phyloP scores from a whole-genome alignment of 2,797 vertebrate genomes.

The Enteromius paludinosus region DNA sequence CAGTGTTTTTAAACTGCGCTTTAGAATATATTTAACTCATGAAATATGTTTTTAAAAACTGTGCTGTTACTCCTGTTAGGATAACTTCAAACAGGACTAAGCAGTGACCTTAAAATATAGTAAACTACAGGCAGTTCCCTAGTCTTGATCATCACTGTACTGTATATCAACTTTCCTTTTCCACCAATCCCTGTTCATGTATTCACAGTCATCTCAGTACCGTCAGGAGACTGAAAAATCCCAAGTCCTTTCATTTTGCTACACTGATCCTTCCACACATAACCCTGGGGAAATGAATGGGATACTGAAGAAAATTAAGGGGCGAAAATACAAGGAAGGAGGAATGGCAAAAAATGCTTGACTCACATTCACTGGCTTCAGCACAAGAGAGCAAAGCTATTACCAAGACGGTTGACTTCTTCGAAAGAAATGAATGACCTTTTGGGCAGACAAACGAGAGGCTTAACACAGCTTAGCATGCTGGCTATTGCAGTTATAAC shows the following conservation, averaged over 20 bases:
- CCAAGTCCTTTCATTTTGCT: not conserved
- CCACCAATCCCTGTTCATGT: not conserved
- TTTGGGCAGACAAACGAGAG: constrained; percentile 56
- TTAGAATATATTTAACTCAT: not conserved
- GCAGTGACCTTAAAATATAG: not conserved
- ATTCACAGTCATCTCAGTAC: not conserved
- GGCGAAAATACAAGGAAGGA: not conserved
- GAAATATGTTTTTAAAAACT: not conserved
- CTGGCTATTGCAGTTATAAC: constrained; percentile 62
- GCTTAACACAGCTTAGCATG: constrained; percentile 60
- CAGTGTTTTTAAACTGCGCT: not conserved
- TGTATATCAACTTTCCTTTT: not conserved
- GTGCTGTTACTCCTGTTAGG: not conserved
- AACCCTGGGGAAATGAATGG: not conserved
- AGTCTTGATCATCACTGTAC: not conserved
- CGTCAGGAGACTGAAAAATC: not conserved
- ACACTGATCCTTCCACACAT: constrained; percentile 13
- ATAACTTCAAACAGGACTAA: not conserved
- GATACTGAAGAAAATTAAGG: not conserved
- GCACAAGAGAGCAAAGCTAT: constrained; percentile 22
- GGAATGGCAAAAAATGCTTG: constrained; percentile 25
- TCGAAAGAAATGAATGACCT: constrained; percentile 59
- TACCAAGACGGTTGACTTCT: constrained; percentile 60
- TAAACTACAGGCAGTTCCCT: not conserved
- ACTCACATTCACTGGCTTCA: constrained; percentile 12